Evolutionary conservation across 53 echinoderm and acorn worm species (phyloP).

Genomic region (Paracentrotus lividus): DNA sequence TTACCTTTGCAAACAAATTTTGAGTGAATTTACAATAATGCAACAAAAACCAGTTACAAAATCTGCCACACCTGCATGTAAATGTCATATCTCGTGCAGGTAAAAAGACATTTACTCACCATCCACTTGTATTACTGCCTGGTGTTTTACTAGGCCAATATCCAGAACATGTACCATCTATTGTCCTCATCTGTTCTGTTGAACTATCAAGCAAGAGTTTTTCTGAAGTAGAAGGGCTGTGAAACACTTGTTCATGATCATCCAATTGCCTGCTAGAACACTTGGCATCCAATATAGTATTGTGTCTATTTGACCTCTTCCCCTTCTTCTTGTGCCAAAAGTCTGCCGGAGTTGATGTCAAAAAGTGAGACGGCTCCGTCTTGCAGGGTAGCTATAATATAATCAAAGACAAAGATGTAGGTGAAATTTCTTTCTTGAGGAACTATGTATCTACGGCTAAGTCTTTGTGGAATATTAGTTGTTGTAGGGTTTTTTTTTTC

Average conservation of each 20-base stretch:
- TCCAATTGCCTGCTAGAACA: background rate
- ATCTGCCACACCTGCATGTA: background rate
- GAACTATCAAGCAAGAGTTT: slow-evolving; percentile 35
- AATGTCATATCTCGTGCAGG: background rate
- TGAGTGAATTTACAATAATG: background rate
- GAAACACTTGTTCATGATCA: background rate
- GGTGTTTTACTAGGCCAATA: slow-evolving; percentile 41
- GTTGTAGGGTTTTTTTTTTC: no score
- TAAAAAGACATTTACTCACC: background rate
- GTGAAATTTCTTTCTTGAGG: no score
- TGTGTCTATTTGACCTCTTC: background rate
- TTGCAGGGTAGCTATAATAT: background rate
- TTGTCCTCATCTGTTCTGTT: background rate
- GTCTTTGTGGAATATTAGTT: no score
- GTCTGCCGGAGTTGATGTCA: slow-evolving; percentile 43
- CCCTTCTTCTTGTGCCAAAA: slow-evolving; percentile 32
- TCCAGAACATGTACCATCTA: background rate
- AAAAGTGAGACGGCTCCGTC: slow-evolving; percentile 5
- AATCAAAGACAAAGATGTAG: no score
- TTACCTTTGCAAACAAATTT: no score
- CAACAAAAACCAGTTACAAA: background rate
- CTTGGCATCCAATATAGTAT: background rate
- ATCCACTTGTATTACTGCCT: slow-evolving; percentile 40
- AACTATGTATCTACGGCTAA: no score
- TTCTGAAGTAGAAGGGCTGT: slow-evolving; percentile 43